Base-by-base conservation (phyloP, 1,140 invertebrate species). In the Drosophila sechellia region DNA sequence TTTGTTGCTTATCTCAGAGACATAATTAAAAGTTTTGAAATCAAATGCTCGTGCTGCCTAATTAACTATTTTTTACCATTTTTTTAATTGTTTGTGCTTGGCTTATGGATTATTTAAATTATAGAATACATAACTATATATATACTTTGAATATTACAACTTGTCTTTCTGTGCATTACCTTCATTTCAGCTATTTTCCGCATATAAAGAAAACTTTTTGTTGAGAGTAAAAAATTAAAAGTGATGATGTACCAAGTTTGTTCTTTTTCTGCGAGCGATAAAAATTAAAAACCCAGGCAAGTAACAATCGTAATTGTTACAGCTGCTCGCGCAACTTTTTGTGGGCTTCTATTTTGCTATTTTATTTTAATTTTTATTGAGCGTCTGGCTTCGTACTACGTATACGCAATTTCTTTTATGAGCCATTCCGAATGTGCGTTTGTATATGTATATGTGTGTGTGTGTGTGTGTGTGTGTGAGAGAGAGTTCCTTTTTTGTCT, bases 341-440 rank as follows among this genome's bases (percentile, higher is more conserved):
- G 63, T 73, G 27, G 77, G 65, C 68, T 85, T 69, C 72, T 78
- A 66, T 59, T 80, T 64, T 70, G 17, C 12, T 48, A 63, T 48
- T 65, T 77, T 72, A 84, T 84, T 79, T 84, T 79, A 77, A 85
- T 77, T 83, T 83, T 83, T 83, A 83, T 83, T 79, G 79, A 63
- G 43, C 60, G 39, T 48, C 27, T 20, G 61, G 63, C 46, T 57
- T 48, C 34, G 52, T 50, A 8, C 50, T 45, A 56, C 54, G 34
- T 66, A 66, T 66, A 66, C 63, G 63, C 43, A 66, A 50, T 60
- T 65, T 85, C 72, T 85, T 80, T 77, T 85, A 85, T 74, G 77
- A 71, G 57, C 42, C 40, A 31, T 25, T 11, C 39, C n/a, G 20
- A 22, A 8, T 48, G 57, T 40, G 40, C 35, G 31, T 64, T 17